Evolutionary conservation across 2,888 invertebrate genomes (phyloP), one percentile per base, ranked within the genome.

Genomic region (Pinctada fucata): DNA sequence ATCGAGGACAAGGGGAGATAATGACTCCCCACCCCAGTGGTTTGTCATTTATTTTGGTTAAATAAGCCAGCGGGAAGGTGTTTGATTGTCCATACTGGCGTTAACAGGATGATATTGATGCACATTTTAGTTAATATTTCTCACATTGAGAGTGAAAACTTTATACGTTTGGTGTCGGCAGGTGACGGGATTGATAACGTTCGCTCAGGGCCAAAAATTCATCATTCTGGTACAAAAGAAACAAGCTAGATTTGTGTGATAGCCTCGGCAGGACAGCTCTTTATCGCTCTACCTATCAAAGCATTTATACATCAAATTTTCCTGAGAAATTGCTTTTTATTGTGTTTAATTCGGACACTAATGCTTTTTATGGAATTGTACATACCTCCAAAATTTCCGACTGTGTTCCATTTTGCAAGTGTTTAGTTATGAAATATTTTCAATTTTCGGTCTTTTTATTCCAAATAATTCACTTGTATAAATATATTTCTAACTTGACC

Each of bases 151-250:
- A n/a, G n/a, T 71, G 52, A 52, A 71, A 50, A 71, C 52, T 71
- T 73, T 48, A 73, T 64, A 49, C 16, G 45, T 31, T 50, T 48
- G 47, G 49, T 63, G 78, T 71, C 68, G 66, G 68, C 73, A 64
- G 73, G 73, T 63, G 49, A 73, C 47, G 63, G 63, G 73, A 78
- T 78, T 78, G 78, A 78, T 78, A 73, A 58, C 69, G n/a, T 16
- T 51, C 64, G 73, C 78, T 78, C 69, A 66, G 73, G 78, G 78
- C 78, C 67, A 78, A 71, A 78, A 65, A 78, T 78, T 68, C 78
- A 78, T 78, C 78, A 78, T 69, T 67, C 45, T 48, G 49, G 52
- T 68, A 78, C 78, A 78, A 78, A 78, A 66, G 71, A 72, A 71
- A 66, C 50, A 52, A 68, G 49, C 73, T 73, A 69, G 73, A 78